Base-by-base conservation (phyloP, 2,888 invertebrate genomes). In the Lithophane ornitopus region DNA sequence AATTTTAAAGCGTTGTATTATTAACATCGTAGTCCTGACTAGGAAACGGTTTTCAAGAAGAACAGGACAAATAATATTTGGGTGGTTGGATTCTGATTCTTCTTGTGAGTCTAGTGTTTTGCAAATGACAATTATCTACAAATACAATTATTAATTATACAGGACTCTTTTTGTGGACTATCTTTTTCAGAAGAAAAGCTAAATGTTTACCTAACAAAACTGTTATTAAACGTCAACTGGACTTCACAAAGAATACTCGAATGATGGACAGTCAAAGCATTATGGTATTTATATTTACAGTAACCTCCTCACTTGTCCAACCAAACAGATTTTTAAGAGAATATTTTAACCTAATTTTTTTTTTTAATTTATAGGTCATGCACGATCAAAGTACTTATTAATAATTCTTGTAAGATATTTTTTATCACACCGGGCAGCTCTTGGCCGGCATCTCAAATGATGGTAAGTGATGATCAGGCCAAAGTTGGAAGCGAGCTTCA, bases 1-100 rank as follows among this genome's bases (percentile, higher is more conserved):
- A 77, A 77, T 70, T 73, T 81, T 74, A 73, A 68, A 81, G 26
- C 26, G 19, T 39, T 44, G 19, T 49, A 68, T 67, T 39, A 67
- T 81, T 76, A 77, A 77, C 61, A 46, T 41, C 34, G 44, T 56
- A 52, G 69, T 46, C n/a, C 44, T 56, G 59, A 62, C 22, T 70
- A 58, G 61, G 28, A 70, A 49, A 59, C 11, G 14, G 26, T 26
- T 49, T 76, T 54, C 11, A 61, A 52, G 59, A 76, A 61, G 59
- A 68, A 44, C 6, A 68, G 22, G n/a, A 6, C 0, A 4, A 12
- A 26, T 22, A n/a, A 9, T 16, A 12, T 19, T 22, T 16, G 16
- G 7, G 2, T 6, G 1, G 6, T 41, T 28, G 1, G 19, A 4
- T 49, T 39, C 26, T 26, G 22, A 70, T 22, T 34, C 0, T 54